A percentile compares a stretch with the other conserved stretches of the same genome.
phyloP scores from a whole-genome alignment of 2,888 invertebrate species.

The Orthosia gothica region DNA sequence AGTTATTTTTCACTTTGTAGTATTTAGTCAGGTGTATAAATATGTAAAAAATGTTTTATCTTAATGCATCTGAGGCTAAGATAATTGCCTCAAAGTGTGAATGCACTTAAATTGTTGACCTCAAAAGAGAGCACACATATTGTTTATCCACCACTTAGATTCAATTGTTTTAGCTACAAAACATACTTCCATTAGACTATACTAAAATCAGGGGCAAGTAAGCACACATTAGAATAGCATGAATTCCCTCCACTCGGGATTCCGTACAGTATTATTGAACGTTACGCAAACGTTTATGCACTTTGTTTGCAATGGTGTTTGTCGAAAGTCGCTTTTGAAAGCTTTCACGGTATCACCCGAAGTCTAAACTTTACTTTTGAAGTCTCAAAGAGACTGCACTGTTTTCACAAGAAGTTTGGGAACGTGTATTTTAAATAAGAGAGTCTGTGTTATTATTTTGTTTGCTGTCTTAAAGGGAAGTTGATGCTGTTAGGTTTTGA shows the following conservation, averaged over 20 bases:
- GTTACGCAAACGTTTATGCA: constrained; percentile 45
- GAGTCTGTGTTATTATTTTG: constrained; percentile 45
- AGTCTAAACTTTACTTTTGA: constrained; percentile 50
- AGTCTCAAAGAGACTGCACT: constrained; percentile 54
- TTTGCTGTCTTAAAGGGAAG: constrained; percentile 26
- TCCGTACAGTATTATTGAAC: constrained; percentile 47
- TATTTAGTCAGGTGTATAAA: too few species aligned
- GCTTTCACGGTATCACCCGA: constrained; percentile 47
- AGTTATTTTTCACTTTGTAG: too few species aligned
- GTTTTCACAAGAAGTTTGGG: constrained; percentile 39
- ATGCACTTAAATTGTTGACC: not conserved
- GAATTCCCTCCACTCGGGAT: not conserved
- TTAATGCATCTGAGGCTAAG: too few species aligned
- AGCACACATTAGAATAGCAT: constrained; percentile 34
- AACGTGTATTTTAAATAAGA: constrained; percentile 41
- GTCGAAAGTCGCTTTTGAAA: constrained; percentile 48
- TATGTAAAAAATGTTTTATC: too few species aligned
- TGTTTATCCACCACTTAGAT: not conserved
- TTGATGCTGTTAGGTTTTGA: constrained; percentile 26
- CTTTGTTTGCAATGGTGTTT: constrained; percentile 44
- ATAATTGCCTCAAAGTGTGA: too few species aligned
- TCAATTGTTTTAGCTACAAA: constrained; percentile 23
- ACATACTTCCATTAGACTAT: constrained; percentile 20
- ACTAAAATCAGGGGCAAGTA: constrained; percentile 23
- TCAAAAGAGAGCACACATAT: constrained; percentile 1